A percentile compares a stretch with the other conserved stretches of the same genome.
Conservation (phyloP, 23 tunicate species). For the Ciona savignyi region DNA sequence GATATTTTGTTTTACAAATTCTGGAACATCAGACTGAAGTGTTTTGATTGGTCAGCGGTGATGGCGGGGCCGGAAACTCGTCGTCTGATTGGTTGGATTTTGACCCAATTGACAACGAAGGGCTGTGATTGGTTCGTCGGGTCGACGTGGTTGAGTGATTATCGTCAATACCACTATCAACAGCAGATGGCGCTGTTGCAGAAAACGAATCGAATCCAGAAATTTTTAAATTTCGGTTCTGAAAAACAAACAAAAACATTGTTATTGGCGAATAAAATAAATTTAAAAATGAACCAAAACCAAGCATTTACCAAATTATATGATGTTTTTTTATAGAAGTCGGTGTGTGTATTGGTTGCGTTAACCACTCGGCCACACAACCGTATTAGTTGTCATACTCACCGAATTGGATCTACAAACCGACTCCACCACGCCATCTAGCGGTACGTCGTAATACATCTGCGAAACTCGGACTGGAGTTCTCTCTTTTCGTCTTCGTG, state of each 20-base stretch:
- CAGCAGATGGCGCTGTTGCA: constrained; percentile 4
- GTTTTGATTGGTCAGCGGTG: too few species aligned
- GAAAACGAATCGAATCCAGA: not conserved
- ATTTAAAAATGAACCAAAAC: too few species aligned
- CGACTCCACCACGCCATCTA: not conserved
- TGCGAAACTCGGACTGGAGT: constrained; percentile 2
- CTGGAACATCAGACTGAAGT: not conserved
- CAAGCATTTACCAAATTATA: too few species aligned
- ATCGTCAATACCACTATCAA: constrained; percentile 26
- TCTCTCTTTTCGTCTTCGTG: constrained; percentile 8
- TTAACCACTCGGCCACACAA: too few species aligned
- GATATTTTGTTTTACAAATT: not conserved
- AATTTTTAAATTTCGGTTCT: constrained; percentile 1
- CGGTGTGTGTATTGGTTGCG: too few species aligned
- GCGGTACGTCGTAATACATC: constrained; percentile 17
- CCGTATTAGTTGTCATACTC: not conserved
- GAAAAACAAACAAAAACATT: not conserved
- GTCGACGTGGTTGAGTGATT: constrained; percentile 8
- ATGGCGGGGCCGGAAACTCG: too few species aligned
- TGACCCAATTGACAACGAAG: not conserved
- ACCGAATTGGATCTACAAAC: not conserved
- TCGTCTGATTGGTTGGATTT: not conserved
- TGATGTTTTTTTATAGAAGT: too few species aligned
- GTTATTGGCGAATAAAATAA: too few species aligned
- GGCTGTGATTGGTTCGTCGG: not conserved